These are phyloP conservation scores for Peromyscus leucopus DNA, from an alignment of 2,113 vertebrate genomes.

Conservation along the genomic window DNA sequence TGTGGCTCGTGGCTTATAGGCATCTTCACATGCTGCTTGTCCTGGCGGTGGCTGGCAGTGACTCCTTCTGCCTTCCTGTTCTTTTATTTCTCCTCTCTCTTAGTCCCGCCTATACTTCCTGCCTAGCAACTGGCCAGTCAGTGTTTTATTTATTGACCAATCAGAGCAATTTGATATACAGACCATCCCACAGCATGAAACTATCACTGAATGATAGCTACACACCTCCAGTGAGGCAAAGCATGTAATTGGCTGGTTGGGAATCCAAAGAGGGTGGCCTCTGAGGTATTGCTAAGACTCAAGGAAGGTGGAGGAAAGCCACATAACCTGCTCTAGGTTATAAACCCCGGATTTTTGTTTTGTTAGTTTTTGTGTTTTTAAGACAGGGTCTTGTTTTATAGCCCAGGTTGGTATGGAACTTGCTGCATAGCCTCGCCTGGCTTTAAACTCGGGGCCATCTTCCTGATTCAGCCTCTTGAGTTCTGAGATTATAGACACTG, in stretches of 20 bases:
- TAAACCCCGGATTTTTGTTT: background rate
- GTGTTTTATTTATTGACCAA: too few relatives aligned
- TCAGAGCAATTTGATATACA: too few relatives aligned
- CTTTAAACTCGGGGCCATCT: background rate
- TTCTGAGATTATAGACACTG: background rate
- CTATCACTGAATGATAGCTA: background rate
- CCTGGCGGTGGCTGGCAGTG: too few relatives aligned
- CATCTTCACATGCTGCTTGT: too few relatives aligned
- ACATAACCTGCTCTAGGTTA: background rate
- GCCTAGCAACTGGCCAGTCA: too few relatives aligned
- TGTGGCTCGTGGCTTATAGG: too few relatives aligned
- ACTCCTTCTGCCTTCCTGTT: too few relatives aligned
- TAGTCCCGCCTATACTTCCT: too few relatives aligned
- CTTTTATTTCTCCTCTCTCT: too few relatives aligned
- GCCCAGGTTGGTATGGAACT: background rate
- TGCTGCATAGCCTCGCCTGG: background rate
- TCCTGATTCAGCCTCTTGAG: background rate
- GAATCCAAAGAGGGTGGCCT: conserved; percentile 10
- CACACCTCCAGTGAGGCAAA: background rate
- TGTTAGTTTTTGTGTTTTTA: background rate
- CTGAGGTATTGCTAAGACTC: background rate
- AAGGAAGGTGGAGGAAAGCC: background rate
- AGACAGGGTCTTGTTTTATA: background rate
- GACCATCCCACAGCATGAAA: background rate
- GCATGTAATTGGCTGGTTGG: background rate